Evolutionary conservation across 2,888 invertebrate species (phyloP).

Genomic region (Dryobota labecula): DNA sequence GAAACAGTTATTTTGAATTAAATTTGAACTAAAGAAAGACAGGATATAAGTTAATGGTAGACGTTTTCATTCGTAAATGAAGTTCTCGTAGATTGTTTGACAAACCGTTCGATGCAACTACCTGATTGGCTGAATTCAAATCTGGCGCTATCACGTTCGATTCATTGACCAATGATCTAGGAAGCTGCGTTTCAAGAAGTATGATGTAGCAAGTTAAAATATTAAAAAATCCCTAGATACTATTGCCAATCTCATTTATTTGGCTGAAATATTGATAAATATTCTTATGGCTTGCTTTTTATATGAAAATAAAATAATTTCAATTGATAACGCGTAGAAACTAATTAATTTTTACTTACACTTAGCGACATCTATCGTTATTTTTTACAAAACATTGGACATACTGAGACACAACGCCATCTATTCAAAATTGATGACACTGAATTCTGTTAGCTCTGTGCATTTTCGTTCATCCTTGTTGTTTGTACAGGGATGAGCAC

Average conservation of each 20-base stretch:
- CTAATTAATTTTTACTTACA: background rate
- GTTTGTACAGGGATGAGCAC: background rate
- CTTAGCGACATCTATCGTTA: conserved; percentile 29
- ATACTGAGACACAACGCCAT: conserved; percentile 15
- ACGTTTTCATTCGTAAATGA: conserved; percentile 72
- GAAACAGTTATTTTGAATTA: conserved; percentile 80
- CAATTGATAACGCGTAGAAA: background rate
- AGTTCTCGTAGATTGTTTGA: conserved; percentile 71
- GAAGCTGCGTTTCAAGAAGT: conserved; percentile 68
- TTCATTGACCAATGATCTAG: conserved; percentile 78
- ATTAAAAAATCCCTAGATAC: background rate
- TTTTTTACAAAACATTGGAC: background rate
- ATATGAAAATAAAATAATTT: background rate
- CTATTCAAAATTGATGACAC: conserved; percentile 15
- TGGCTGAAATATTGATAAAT: background rate
- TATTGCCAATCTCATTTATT: background rate
- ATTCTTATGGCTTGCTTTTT: too few species aligned
- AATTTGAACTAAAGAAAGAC: conserved; percentile 73
- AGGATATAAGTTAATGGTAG: conserved; percentile 74
- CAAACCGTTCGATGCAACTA: conserved; percentile 74
- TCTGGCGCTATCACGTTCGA: conserved; percentile 76
- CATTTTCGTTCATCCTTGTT: background rate
- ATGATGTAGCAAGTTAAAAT: conserved; percentile 37
- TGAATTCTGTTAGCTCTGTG: background rate
- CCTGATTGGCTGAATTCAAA: conserved; percentile 84